Percentiles rank a stretch among this genome's conserved stretches.
phyloP scores from a whole-genome alignment of 2,797 vertebrate genomes.

The Selene dorsalis region DNA sequence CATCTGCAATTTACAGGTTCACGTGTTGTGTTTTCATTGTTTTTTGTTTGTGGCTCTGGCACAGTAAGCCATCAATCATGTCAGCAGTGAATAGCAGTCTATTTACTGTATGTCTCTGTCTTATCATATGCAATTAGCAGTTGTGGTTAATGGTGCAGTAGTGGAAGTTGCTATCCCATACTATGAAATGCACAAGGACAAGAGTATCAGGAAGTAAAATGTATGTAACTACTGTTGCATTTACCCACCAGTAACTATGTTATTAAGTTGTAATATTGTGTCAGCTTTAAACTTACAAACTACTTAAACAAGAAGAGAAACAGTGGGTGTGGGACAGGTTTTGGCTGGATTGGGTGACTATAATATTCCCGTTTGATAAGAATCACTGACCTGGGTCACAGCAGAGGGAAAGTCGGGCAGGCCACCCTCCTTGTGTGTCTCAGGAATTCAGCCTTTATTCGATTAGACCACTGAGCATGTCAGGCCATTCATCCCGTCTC shows the following conservation, averaged over 20 bases:
- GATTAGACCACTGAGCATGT: conserved; percentile 52
- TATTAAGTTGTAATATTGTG: background rate
- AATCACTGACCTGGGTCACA: conserved; percentile 38
- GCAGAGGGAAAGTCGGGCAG: background rate
- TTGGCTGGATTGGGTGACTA: conserved; percentile 23
- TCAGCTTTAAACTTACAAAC: background rate
- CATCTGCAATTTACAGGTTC: background rate
- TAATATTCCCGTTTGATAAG: conserved; percentile 13
- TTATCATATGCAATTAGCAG: background rate
- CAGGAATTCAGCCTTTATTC: conserved; percentile 64
- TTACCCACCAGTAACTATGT: background rate
- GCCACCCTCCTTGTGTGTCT: conserved; percentile 21
- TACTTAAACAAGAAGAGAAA: background rate
- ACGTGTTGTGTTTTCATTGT: background rate
- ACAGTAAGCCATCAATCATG: background rate
- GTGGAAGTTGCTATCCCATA: no score
- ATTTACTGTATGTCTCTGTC: background rate
- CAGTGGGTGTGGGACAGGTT: background rate
- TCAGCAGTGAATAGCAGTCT: background rate
- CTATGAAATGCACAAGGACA: background rate
- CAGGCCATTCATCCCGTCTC: conserved; percentile 22
- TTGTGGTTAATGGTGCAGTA: background rate
- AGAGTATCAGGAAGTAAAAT: background rate
- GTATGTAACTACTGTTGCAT: background rate
- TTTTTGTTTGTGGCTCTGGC: background rate